These are phyloP conservation scores for Nemotelus pantherinus DNA, from an alignment of 2,888 invertebrate genomes.

Conservation along the genomic window DNA sequence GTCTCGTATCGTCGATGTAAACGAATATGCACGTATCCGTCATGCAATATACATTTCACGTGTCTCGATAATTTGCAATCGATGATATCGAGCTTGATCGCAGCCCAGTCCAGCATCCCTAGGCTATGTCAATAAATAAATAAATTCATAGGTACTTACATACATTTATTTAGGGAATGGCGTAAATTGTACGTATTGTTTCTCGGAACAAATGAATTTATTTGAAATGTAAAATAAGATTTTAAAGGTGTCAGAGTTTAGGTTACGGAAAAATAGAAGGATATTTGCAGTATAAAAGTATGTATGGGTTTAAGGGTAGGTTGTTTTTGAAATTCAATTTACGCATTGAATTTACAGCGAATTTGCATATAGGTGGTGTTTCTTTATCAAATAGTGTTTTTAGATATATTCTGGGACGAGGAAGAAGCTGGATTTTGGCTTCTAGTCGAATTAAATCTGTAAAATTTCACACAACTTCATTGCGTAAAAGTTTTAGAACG, in stretches of 20 bases:
- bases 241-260: neutral
- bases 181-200: neutral
- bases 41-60: conserved; percentile 29
- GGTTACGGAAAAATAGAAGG: neutral
- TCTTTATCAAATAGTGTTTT: neutral
- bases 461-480: too few species aligned
- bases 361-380: neutral
- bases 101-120: too few species aligned
- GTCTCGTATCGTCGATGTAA: neutral
- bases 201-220: neutral
- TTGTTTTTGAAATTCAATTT: conserved; percentile 7
- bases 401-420: too few species aligned
- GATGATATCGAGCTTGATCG: too few species aligned
- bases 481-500: too few species aligned
- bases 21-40: conserved; percentile 3
- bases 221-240: conserved; percentile 1
- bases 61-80: neutral
- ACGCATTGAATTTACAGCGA: conserved; percentile 19
- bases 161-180: neutral
- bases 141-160: conserved; percentile 2
- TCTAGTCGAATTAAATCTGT: too few species aligned
- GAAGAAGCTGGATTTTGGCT: too few species aligned
- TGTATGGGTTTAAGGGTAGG: neutral
- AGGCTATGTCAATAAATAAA: conserved; percentile 15
- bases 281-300: neutral